These are phyloP conservation scores for Bos javanicus DNA, from an alignment of 2,113 vertebrate species.

Conservation along the genomic window DNA sequence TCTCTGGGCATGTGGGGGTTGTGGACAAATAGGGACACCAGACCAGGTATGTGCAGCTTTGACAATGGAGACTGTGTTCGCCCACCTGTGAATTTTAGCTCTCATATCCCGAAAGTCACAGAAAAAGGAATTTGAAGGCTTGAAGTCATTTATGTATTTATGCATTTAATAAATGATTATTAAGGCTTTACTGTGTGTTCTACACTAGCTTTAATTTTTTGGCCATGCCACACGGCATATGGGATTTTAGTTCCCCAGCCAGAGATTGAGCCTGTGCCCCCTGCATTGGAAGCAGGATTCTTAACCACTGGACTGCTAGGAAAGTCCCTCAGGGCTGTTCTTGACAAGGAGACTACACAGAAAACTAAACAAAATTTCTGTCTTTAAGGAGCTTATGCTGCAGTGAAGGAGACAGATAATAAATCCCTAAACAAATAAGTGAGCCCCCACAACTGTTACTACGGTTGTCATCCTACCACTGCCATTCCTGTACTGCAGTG, in stretches of 20 bases:
- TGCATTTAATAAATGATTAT: background rate
- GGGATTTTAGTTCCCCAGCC: background rate
- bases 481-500: background rate
- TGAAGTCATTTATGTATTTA: background rate
- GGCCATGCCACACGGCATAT: background rate
- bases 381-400: background rate
- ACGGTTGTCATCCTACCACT: fast-evolving
- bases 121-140: background rate
- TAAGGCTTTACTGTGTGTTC: background rate
- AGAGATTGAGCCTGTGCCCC: background rate
- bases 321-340: background rate
- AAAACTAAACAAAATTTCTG: background rate
- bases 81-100: background rate
- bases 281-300: background rate
- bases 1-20: background rate
- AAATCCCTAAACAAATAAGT: background rate
- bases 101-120: background rate
- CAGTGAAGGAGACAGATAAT: background rate
- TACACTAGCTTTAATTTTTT: background rate
- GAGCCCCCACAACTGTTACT: no score
- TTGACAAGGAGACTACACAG: background rate
- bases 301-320: background rate
- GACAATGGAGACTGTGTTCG: background rate
- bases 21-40: background rate
- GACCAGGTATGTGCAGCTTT: background rate